Percentiles rank a stretch among this genome's conserved stretches.
Conservation (phyloP, 2,797 vertebrate species). For the Lagodon rhomboides region DNA sequence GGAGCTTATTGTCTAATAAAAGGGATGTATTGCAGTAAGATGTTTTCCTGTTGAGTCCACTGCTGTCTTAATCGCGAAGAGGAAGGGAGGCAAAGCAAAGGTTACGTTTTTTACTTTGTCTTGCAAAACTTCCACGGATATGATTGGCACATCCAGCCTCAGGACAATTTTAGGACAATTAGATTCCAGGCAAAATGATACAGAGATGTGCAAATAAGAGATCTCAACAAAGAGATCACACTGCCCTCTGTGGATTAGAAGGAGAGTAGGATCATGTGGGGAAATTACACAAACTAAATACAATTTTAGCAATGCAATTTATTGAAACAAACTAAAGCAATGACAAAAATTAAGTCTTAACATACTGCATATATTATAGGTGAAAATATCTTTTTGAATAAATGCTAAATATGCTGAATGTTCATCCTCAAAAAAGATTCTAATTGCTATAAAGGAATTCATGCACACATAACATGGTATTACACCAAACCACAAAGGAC, state of each 20-base stretch:
- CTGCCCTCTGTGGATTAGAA: constrained; percentile 49
- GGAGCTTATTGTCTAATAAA: constrained; percentile 15
- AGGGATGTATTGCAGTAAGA: constrained; percentile 51
- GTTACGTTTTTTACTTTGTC: constrained; percentile 17
- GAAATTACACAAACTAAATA: constrained; percentile 33
- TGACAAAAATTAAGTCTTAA: neutral
- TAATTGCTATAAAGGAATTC: neutral
- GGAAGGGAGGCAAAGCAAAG: constrained; percentile 73
- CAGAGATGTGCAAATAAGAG: neutral
- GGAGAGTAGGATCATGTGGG: neutral
- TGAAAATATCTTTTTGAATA: neutral
- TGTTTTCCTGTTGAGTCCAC: constrained; percentile 71
- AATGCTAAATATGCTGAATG: neutral
- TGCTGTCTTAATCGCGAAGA: constrained; percentile 70
- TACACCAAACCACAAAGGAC: constrained; percentile 1
- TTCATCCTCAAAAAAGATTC: neutral
- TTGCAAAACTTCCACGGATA: constrained; percentile 80
- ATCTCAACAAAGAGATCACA: constrained; percentile 4
- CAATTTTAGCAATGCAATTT: neutral
- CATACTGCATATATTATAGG: neutral
- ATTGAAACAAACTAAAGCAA: neutral
- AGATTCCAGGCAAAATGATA: constrained; percentile 28
- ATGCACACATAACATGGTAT: neutral
- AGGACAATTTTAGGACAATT: constrained; percentile 61
- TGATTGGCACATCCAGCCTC: constrained; percentile 59